Evolutionary conservation across 2,113 vertebrate species (phyloP), one percentile per base, ranked within the genome.

Genomic region (Hystrix brachyura): DNA sequence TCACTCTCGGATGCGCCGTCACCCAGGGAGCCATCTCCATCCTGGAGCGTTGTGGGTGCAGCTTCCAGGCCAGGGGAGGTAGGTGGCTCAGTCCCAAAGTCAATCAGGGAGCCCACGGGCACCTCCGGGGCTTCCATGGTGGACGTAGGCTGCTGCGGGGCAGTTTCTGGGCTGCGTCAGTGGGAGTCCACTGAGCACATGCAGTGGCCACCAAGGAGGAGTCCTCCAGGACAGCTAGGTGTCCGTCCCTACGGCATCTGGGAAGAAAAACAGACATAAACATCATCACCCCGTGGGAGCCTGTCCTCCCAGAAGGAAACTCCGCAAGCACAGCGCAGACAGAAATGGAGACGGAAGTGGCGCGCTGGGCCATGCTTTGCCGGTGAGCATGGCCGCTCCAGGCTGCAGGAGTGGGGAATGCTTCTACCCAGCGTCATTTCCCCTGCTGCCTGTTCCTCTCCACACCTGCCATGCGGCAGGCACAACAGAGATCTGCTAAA

Each of bases 101-200:
- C 99, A 6, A 99, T 99, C 94, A 99, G 99, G 17, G 99, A 99
- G 88, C 99, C 99, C 46, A 99, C 98, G 0, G 99, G 99, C 27
- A 99, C 98, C 0, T 98, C 99, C 0, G 98, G 90, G 51, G 98
- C 80, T 95, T 99, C 99, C 99, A 99, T 99, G 92, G 94, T 69
- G 90, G 0, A 0, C 1, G 19, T 0, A 27, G 0, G 69, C 25
- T 48, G 82, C 23, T 4, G 1, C 9, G 11, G 19, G 34, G 25
- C 32, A 19, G 76, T 29, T 4, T 51, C 76, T 0, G 25, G 32
- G 46, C 29, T 1, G 57, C 5, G n/a, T 10, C 38, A 2, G n/a
- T 3, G 17, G 60, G 53, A 72, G 51, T 25, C 53, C 7, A 14
- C 69, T 27, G 3, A 6, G 53, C 14, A 15, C 55, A 18, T 1